These are phyloP conservation scores for Tautogolabrus adspersus DNA, from an alignment of 2,113 vertebrate genomes.

Conservation along the genomic window DNA sequence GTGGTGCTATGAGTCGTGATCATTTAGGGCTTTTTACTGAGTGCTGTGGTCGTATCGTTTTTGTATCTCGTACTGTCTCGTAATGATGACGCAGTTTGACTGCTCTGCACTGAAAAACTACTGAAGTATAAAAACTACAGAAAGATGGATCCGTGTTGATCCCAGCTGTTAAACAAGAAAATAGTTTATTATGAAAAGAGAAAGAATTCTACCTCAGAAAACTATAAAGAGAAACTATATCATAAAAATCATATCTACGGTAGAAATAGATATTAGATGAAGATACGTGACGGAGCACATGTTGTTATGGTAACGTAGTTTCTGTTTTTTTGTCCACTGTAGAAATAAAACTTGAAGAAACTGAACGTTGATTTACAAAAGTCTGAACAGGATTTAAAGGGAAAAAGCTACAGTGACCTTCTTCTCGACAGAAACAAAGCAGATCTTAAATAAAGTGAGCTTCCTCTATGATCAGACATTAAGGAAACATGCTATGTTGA, in stretches of 20 bases:
- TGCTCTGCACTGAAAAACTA: background rate
- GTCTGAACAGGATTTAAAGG: background rate
- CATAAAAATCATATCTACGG: slow-evolving; percentile 12
- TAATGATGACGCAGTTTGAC: background rate
- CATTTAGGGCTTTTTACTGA: slow-evolving; percentile 39
- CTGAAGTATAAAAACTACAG: background rate
- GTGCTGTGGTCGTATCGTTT: background rate
- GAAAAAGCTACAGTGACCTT: background rate
- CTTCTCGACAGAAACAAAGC: too few relatives aligned
- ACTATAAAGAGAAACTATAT: background rate
- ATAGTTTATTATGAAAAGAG: background rate
- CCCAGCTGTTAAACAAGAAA: slow-evolving; percentile 6
- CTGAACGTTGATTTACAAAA: background rate
- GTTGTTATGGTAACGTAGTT: background rate
- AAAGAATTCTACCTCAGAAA: slow-evolving; percentile 63
- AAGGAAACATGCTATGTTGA: too few relatives aligned
- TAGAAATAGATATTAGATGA: slow-evolving; percentile 26
- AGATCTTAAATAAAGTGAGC: too few relatives aligned
- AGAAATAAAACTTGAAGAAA: slow-evolving; percentile 8
- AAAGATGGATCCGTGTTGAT: slow-evolving; percentile 44
- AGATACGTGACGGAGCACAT: too few relatives aligned
- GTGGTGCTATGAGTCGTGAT: slow-evolving; percentile 59
- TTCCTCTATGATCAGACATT: too few relatives aligned
- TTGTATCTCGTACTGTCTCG: background rate
- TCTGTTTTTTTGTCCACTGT: background rate